Evolutionary conservation across 2,797 vertebrate genomes (phyloP), one percentile per base, ranked within the genome.

Genomic region (Microchirus variegatus): DNA sequence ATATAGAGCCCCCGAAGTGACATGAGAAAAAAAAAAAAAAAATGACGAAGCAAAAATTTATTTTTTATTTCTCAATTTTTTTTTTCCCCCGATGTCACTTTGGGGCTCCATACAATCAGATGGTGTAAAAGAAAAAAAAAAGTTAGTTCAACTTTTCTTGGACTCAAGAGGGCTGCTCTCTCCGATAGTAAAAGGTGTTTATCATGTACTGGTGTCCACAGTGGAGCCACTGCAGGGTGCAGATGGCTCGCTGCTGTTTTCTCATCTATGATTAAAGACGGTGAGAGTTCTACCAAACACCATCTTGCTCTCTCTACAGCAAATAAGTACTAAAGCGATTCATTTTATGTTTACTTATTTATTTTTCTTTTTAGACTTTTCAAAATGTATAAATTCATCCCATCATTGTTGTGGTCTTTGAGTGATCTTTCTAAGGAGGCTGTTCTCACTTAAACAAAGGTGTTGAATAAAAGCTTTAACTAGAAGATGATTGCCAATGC

Each of bases 121-220:
- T n/a, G 50, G 16, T 13, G n/a, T n/a, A n/a, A 11, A 8, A 9
- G 15, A 12, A 12, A 41, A 41, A 41, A 14, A 3, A 3, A 16
- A 35, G 68, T 59, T 41, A 73, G 63, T 68, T 63, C 58, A 86
- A 90, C 80, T 90, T 87, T 86, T 74, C 43, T 16, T 15, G 8
- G 78, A 75, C 75, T 57, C 71, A 12, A 1, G 50, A 78, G 72
- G 59, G 35, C 59, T 74, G 80, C 75, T 48, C 60, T 76, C 70
- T 77, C 66, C 65, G 86, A 89, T 86, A 84, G 85, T 76, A 74
- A 83, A 88, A 86, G 85, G 87, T 90, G 86, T 90, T 90, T 89
- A 86, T 90, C 89, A 80, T 75, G 87, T 85, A 84, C 82, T 83
- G 83, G 87, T 88, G 89, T 89, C 87, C 89, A 88, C 89, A 89